Evolutionary conservation across 2,888 invertebrate genomes (phyloP).

Genomic region (Dicycla oo): DNA sequence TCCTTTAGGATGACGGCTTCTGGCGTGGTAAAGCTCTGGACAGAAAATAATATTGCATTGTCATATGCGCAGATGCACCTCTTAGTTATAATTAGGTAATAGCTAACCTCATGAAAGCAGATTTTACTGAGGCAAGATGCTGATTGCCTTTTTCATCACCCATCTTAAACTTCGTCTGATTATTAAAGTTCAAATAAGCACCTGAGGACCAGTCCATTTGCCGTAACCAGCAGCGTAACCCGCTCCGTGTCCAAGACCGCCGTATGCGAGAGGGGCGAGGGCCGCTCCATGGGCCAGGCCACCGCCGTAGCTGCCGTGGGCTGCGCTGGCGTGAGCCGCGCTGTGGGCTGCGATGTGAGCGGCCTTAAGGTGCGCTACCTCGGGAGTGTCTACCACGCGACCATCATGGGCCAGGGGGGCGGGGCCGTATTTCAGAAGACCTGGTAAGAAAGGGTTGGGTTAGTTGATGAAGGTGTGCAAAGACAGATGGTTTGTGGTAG

Average conservation of each 20-base stretch:
- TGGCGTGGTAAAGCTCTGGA: too few relatives aligned
- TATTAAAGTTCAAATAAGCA: conserved; percentile 41
- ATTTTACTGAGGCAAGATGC: too few relatives aligned
- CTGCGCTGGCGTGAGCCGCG: conserved; percentile 79
- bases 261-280: conserved; percentile 73
- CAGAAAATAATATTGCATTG: too few relatives aligned
- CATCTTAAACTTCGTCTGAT: not conserved
- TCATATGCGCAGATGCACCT: too few relatives aligned
- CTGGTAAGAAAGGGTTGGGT: conserved; percentile 63
- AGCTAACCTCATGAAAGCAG: too few relatives aligned
- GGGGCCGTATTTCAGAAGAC: conserved; percentile 88
- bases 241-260: conserved; percentile 66
- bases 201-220: conserved; percentile 86
- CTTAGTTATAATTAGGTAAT: too few relatives aligned
- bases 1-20: too few relatives aligned
- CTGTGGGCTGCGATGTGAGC: conserved; percentile 89
- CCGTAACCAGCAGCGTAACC: conserved; percentile 85
- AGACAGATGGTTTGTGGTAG: too few relatives aligned
- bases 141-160: not conserved
- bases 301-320: conserved; percentile 68
- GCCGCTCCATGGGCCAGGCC: conserved; percentile 71
- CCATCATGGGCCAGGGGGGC: conserved; percentile 88
- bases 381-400: conserved; percentile 88
- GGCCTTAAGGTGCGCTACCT: conserved; percentile 90
- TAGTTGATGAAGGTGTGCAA: not conserved